phyloP scores from a whole-genome alignment of 2,113 vertebrate species.

The Columba livia region DNA sequence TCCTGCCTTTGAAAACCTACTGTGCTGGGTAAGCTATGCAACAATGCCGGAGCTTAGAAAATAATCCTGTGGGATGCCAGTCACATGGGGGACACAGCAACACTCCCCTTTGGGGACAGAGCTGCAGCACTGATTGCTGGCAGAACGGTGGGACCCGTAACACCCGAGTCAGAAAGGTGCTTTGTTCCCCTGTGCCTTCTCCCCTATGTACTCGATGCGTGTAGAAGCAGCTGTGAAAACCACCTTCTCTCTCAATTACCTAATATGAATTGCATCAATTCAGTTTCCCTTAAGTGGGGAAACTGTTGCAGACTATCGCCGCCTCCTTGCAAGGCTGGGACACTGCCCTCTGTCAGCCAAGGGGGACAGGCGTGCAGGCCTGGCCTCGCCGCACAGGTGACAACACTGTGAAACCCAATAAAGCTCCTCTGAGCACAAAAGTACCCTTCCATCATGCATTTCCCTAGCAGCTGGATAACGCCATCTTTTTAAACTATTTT shows the following conservation, averaged over 20 bases:
- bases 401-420: neutral
- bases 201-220: fast-evolving
- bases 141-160: fast-evolving
- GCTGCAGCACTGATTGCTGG: neutral
- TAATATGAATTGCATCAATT: fast-evolving
- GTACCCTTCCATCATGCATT: fast-evolving
- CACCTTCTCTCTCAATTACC: neutral
- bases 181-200: neutral
- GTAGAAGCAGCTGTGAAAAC: neutral
- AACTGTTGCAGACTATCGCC: fast-evolving
- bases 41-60: neutral
- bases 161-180: neutral
- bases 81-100: neutral
- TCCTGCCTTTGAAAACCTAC: neutral
- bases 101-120: neutral
- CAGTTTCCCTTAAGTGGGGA: neutral
- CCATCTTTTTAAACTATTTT: neutral
- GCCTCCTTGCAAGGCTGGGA: neutral
- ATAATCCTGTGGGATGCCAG: neutral
- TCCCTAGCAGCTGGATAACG: neutral
- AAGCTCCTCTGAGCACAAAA: neutral
- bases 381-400: neutral
- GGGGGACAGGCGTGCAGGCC: neutral
- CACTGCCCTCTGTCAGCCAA: neutral
- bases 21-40: neutral